A percentile compares a stretch with the other conserved stretches of the same genome.
These are phyloP conservation scores for Parasteatoda lunata DNA, from an alignment of 2,888 invertebrate genomes.

Conservation along the genomic window DNA sequence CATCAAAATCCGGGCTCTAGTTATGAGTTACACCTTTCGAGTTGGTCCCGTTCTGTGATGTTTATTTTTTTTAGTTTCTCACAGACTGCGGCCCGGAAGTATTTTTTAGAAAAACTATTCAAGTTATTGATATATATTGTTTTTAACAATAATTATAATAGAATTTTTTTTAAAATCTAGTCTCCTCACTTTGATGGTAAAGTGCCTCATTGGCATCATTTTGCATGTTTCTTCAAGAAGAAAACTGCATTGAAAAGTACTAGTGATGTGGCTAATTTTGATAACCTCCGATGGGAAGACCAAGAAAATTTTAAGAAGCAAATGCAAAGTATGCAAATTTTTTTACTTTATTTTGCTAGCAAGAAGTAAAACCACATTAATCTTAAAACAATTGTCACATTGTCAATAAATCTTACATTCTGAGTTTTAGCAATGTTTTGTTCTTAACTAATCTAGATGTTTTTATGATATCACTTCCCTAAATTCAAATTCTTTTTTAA, in stretches of 20 bases:
- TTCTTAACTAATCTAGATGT: too few relatives aligned
- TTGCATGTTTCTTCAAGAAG: conserved; percentile 90
- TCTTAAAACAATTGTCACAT: background rate
- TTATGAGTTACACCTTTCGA: too few relatives aligned
- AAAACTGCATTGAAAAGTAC: conserved; percentile 79
- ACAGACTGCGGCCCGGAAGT: too few relatives aligned
- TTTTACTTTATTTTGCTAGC: background rate
- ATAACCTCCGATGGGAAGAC: conserved; percentile 86
- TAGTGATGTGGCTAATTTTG: conserved; percentile 87
- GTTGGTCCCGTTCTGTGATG: too few relatives aligned
- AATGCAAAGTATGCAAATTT: conserved; percentile 78
- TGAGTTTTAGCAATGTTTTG: too few relatives aligned
- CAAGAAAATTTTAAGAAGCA: conserved; percentile 84
- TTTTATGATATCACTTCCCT: too few relatives aligned
- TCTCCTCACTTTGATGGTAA: conserved; percentile 91
- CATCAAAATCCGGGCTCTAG: too few relatives aligned
- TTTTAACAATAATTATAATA: background rate
- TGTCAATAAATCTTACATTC: too few relatives aligned
- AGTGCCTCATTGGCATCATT: conserved; percentile 91
- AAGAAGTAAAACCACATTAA: background rate
- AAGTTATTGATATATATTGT: too few relatives aligned
- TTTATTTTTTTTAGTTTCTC: too few relatives aligned
- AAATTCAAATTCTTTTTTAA: too few relatives aligned
- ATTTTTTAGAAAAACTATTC: too few relatives aligned
- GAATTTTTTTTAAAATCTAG: conserved; percentile 75